Evolutionary conservation across 1,140 invertebrate species (phyloP).

Genomic region (Micrasema longulum): DNA sequence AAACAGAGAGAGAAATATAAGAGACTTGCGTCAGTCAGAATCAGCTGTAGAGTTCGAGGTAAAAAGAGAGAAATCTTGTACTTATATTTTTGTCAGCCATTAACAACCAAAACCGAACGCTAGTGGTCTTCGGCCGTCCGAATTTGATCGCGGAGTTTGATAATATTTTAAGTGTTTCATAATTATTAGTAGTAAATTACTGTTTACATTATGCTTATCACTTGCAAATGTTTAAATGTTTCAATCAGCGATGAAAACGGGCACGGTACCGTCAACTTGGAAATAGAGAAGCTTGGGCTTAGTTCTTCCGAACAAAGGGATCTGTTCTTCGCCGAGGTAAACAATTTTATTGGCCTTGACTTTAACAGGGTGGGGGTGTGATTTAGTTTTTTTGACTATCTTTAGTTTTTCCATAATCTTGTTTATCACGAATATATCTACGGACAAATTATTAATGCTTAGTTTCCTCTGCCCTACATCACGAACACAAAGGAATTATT

Average conservation of each 20-base stretch:
- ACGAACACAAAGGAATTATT: too few species aligned
- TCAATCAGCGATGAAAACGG: constrained; percentile 63
- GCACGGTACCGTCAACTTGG: constrained; percentile 59
- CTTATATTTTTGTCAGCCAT: constrained; percentile 47
- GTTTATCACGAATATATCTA: too few species aligned
- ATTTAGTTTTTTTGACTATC: constrained; percentile 46
- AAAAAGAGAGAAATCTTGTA: constrained; percentile 44
- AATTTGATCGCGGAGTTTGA: constrained; percentile 44
- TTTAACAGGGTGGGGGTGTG: constrained; percentile 57
- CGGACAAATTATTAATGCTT: too few species aligned
- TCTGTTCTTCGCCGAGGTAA: constrained; percentile 67
- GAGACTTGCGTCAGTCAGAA: constrained; percentile 37
- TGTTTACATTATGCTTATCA: constrained; percentile 49
- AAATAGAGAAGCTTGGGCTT: constrained; percentile 64
- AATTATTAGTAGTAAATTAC: constrained; percentile 42
- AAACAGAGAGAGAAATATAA: neutral
- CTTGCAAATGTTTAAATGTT: constrained; percentile 67
- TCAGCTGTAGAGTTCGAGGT: constrained; percentile 42
- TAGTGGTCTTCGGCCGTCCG: constrained; percentile 30
- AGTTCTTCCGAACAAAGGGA: constrained; percentile 66
- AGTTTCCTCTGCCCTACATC: too few species aligned
- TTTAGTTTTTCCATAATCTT: constrained; percentile 31
- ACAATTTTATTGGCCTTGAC: constrained; percentile 67
- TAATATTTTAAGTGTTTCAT: constrained; percentile 45
- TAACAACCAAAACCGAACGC: constrained; percentile 14